phyloP scores from a whole-genome alignment of 64 coral and sea anemone genomes.

The Astreopora myriophthalma region DNA sequence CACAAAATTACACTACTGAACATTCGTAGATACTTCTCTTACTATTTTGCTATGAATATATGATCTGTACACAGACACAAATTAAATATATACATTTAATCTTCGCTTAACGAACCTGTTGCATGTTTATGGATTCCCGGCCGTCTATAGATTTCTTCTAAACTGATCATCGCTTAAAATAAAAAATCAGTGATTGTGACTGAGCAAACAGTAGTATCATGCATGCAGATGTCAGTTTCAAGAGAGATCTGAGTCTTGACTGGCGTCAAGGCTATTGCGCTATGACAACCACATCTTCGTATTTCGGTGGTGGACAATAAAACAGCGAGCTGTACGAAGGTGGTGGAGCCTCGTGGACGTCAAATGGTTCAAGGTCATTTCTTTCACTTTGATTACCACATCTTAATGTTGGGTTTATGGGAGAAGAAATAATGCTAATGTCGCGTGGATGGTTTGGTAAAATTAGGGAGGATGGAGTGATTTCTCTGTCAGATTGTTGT shows the following conservation, averaged over 20 bases:
- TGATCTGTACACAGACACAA: neutral
- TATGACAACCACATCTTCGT: constrained; percentile 20
- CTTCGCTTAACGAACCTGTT: neutral
- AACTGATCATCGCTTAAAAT: neutral
- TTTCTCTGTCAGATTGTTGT: neutral
- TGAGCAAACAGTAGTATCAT: too few species aligned
- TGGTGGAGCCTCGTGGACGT: neutral
- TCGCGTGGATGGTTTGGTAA: neutral
- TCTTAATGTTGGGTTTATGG: neutral
- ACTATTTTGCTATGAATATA: neutral
- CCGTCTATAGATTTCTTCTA: neutral
- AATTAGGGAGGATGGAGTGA: neutral
- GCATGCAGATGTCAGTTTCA: too few species aligned
- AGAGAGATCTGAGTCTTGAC: neutral
- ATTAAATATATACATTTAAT: neutral
- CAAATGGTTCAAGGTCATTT: neutral
- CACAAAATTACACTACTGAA: neutral
- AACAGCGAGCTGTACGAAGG: constrained; percentile 34
- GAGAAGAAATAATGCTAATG: constrained; percentile 11
- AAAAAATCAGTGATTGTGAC: too few species aligned
- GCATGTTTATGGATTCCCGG: neutral
- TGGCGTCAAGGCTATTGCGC: neutral
- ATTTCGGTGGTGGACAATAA: constrained; percentile 35
- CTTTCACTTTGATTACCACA: neutral
- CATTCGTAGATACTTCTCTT: neutral